These are phyloP conservation scores for Phyllopteryx taeniolatus DNA, from an alignment of 2,113 vertebrate genomes.

Conservation along the genomic window DNA sequence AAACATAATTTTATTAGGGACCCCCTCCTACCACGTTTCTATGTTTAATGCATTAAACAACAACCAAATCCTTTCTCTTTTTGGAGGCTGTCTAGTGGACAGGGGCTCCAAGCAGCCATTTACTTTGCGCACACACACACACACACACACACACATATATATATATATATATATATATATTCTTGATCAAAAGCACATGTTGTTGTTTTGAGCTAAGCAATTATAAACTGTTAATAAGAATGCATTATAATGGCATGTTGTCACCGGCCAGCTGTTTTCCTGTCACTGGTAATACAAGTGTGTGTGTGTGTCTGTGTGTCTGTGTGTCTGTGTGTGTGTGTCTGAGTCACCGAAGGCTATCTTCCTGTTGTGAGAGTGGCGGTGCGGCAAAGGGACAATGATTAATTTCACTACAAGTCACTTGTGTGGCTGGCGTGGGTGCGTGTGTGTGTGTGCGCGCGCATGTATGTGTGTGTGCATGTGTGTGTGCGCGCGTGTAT, in stretches of 20 bases:
- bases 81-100: too few relatives aligned
- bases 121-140: not conserved
- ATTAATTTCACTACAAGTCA: constrained; percentile 74
- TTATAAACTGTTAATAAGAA: constrained; percentile 39
- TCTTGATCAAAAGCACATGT: not conserved
- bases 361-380: constrained; percentile 66
- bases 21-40: too few relatives aligned
- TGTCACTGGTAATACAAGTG: constrained; percentile 41
- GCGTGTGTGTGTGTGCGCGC: constrained; percentile 31
- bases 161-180: not conserved
- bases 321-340: constrained; percentile 11
- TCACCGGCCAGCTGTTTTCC: constrained; percentile 61
- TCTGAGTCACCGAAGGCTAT: constrained; percentile 49
- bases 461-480: constrained; percentile 19
- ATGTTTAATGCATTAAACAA: too few relatives aligned
- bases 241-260: constrained; percentile 44
- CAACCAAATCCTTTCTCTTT: too few relatives aligned
- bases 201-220: not conserved
- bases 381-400: constrained; percentile 69
- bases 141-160: too few relatives aligned
- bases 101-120: not conserved
- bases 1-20: not conserved
- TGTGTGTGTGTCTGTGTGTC: not conserved
- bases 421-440: constrained; percentile 54
- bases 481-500: constrained; percentile 14